Conservation (phyloP, 2,113 vertebrate species). For the Oplegnathus fasciatus region DNA sequence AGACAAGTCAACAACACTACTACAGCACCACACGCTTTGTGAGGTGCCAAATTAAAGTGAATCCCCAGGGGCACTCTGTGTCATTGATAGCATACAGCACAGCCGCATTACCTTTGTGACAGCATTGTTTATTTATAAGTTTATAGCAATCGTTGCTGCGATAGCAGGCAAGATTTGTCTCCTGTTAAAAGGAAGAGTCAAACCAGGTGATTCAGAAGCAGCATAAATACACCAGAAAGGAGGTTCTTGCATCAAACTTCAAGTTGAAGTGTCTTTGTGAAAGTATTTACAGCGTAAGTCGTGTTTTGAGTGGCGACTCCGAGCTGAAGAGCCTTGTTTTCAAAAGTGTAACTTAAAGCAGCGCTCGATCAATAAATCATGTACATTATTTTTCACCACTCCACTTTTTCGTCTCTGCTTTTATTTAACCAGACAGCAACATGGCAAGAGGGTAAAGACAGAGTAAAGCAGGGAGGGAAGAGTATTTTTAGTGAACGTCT, state of each 20-base stretch:
- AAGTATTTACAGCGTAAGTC: not conserved
- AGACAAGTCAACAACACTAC: slow-evolving; percentile 11
- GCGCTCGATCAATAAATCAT: slow-evolving; percentile 49
- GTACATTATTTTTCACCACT: not conserved
- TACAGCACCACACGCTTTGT: slow-evolving; percentile 18
- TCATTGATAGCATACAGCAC: slow-evolving; percentile 13
- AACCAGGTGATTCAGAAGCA: not conserved
- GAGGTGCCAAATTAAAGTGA: slow-evolving; percentile 31
- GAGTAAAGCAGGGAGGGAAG: not conserved
- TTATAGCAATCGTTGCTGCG: not conserved
- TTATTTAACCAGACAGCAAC: slow-evolving; percentile 33
- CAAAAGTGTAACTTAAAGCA: slow-evolving; percentile 15
- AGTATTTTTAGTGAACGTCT: slow-evolving; percentile 53
- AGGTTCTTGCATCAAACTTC: slow-evolving; percentile 17
- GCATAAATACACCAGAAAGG: not conserved
- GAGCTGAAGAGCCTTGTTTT: not conserved
- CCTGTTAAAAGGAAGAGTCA: not conserved
- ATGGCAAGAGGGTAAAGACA: slow-evolving; percentile 12
- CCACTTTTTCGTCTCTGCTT: not conserved
- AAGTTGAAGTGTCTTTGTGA: slow-evolving; percentile 26
- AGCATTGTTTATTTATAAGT: slow-evolving; percentile 30
- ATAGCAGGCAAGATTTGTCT: not conserved
- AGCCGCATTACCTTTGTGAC: slow-evolving; percentile 4
- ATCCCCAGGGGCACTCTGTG: slow-evolving; percentile 22
- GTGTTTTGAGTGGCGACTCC: not conserved